These are phyloP conservation scores for Mechanitis mazaeus DNA, from an alignment of 2,888 invertebrate genomes.

Conservation along the genomic window DNA sequence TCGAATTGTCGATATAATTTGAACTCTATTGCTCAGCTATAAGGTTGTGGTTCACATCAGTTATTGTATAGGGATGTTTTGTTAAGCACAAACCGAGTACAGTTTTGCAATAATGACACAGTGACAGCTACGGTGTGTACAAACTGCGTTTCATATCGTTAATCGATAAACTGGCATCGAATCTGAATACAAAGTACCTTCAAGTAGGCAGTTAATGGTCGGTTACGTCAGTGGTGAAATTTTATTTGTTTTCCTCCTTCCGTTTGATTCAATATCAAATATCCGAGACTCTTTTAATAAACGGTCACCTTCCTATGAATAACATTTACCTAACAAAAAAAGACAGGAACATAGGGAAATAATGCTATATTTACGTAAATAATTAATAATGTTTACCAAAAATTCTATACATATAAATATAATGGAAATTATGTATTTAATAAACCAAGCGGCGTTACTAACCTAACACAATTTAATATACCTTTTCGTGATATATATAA, in stretches of 20 bases:
- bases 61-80: slow-evolving; percentile 34
- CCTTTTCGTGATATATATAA: no score
- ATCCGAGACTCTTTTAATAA: no score
- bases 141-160: slow-evolving; percentile 57
- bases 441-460: no score
- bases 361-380: no score
- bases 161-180: slow-evolving; percentile 52
- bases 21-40: slow-evolving; percentile 30
- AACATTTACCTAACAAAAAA: no score
- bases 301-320: neutral
- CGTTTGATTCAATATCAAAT: slow-evolving; percentile 5
- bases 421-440: no score
- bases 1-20: slow-evolving; percentile 34
- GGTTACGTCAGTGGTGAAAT: slow-evolving; percentile 27
- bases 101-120: slow-evolving; percentile 62
- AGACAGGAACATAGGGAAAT: no score
- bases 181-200: slow-evolving; percentile 50
- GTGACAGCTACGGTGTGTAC: slow-evolving; percentile 53
- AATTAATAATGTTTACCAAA: no score
- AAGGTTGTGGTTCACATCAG: slow-evolving; percentile 32
- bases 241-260: slow-evolving; percentile 17
- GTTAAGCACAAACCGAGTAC: slow-evolving; percentile 44
- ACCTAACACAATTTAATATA: no score
- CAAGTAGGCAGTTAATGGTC: slow-evolving; percentile 38
- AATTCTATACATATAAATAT: no score